These are phyloP conservation scores for Erythrocercus mccallii DNA, from an alignment of 2,113 vertebrate genomes.

Conservation along the genomic window DNA sequence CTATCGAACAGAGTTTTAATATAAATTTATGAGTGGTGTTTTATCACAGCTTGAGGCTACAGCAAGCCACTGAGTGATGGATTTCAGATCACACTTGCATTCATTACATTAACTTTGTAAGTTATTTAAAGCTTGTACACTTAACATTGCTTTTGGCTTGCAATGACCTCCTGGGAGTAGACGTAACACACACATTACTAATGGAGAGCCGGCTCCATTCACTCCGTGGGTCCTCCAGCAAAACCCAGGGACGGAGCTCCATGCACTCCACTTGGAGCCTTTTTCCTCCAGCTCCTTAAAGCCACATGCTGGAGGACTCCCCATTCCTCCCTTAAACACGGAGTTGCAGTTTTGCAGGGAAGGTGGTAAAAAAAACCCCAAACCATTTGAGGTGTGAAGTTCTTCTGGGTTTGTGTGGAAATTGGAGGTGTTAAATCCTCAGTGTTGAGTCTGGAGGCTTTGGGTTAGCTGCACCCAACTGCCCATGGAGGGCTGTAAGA, in stretches of 20 bases:
- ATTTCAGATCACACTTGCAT: slow-evolving; percentile 76
- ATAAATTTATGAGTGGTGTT: slow-evolving; percentile 85
- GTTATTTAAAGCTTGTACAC: slow-evolving; percentile 78
- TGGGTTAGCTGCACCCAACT: neutral
- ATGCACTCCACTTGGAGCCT: neutral
- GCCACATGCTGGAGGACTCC: neutral
- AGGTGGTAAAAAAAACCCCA: neutral
- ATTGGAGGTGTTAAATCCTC: slow-evolving; percentile 16
- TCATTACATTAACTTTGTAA: slow-evolving; percentile 78
- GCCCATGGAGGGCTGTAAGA: neutral
- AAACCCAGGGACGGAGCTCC: neutral
- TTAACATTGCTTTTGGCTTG: slow-evolving; percentile 76
- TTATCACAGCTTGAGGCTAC: slow-evolving; percentile 81
- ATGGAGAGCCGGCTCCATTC: slow-evolving; percentile 5
- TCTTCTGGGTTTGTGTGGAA: neutral
- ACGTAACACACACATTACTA: neutral
- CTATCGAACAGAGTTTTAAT: slow-evolving; percentile 83
- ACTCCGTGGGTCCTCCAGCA: neutral
- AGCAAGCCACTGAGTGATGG: slow-evolving; percentile 71
- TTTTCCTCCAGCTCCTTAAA: neutral
- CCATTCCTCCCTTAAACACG: neutral
- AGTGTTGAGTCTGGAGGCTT: neutral
- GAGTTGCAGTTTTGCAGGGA: neutral
- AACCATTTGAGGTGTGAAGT: neutral
- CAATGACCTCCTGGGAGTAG: slow-evolving; percentile 72